Conservation (phyloP, 2,888 invertebrate genomes). For the Pedicia rivosa region DNA sequence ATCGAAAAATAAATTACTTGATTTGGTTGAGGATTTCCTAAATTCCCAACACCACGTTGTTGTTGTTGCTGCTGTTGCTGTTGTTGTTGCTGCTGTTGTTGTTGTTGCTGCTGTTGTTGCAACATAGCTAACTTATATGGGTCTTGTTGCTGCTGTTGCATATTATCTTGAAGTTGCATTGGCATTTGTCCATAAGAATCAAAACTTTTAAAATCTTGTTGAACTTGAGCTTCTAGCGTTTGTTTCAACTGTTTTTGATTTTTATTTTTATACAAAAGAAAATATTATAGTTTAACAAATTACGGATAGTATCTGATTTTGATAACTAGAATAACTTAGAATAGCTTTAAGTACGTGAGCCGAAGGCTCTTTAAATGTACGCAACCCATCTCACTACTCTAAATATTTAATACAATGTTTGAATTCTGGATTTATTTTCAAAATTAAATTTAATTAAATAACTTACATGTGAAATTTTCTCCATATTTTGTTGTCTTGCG, state of each 20-base stretch:
- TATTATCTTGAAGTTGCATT: constrained; percentile 20
- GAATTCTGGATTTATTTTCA: no score
- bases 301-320: no score
- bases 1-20: constrained; percentile 8
- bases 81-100: constrained; percentile 16
- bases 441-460: no score
- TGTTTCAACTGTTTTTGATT: no score
- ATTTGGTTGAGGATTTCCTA: constrained; percentile 29
- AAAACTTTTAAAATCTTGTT: constrained; percentile 59
- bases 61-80: constrained; percentile 25
- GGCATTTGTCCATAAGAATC: constrained; percentile 37
- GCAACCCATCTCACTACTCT: no score
- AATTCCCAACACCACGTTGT: constrained; percentile 23
- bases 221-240: constrained; percentile 55
- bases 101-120: constrained; percentile 7
- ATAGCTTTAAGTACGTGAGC: no score
- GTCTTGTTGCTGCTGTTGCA: constrained; percentile 6
- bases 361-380: no score
- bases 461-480: constrained; percentile 57
- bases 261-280: no score
- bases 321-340: no score
- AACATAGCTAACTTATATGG: not conserved
- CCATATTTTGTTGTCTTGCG: constrained; percentile 52
- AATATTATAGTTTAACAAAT: no score
- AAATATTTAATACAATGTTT: no score